Evolutionary conservation across 2,797 vertebrate genomes (phyloP).

Genomic region (Heliangelus exortis): DNA sequence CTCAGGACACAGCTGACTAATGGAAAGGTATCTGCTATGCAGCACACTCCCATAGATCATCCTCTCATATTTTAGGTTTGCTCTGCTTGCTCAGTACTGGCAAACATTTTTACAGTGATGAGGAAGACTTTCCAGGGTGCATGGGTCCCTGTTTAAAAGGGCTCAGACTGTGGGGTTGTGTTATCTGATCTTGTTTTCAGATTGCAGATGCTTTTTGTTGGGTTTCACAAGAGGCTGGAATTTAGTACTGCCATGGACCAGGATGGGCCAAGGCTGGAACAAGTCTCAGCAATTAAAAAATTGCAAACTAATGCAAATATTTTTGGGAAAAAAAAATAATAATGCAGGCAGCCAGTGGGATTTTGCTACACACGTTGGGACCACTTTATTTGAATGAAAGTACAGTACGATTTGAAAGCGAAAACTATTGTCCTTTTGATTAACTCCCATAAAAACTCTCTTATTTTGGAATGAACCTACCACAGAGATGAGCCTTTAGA

Average conservation of each 20-base stretch:
- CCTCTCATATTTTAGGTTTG: neutral
- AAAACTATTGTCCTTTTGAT: conserved; percentile 32
- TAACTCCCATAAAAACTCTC: neutral
- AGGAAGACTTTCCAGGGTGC: neutral
- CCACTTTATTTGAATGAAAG: neutral
- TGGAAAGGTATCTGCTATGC: neutral
- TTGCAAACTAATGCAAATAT: neutral
- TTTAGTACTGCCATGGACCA: neutral
- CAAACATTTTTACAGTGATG: neutral
- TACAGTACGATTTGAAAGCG: neutral
- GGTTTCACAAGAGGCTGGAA: neutral
- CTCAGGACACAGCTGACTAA: neutral
- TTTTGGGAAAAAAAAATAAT: accelerated
- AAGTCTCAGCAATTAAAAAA: neutral
- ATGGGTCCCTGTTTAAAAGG: neutral
- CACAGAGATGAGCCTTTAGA: conserved; percentile 52
- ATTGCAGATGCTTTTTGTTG: neutral
- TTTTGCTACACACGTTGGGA: conserved; percentile 28
- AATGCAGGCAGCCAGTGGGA: neutral
- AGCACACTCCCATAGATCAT: accelerated
- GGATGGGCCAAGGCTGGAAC: neutral
- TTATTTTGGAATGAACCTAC: conserved; percentile 24
- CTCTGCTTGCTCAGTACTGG: neutral
- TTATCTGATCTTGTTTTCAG: neutral
- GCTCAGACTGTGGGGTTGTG: neutral